Base-by-base conservation (phyloP, 2,888 invertebrate species). In the Meteorus colon region DNA sequence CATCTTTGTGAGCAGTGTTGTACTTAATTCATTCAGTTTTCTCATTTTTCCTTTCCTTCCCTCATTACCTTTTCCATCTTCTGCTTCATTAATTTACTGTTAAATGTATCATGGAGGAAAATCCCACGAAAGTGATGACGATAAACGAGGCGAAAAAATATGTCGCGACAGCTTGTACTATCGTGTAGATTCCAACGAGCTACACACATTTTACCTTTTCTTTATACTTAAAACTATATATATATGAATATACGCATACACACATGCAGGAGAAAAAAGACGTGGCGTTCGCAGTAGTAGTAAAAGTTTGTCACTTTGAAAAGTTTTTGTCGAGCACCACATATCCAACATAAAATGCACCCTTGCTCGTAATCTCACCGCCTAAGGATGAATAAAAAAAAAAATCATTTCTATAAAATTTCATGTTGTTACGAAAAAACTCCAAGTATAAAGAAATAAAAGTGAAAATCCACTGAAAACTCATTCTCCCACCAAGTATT, bases 291-390 rank as follows among this genome's bases (percentile, higher is more conserved):
- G n/a, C 19, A 24, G 8, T 51, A 60, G n/a, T 34, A 37, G 29
- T 66, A 72, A 75, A 75, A 72, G 67, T 72, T 60, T 65, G 51
- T 76, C 75, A 60, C 67, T 41, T 70, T 31, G 55, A 63, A 65
- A 76, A 76, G 73, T 76, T 76, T 76, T 63, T 67, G 29, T n/a
- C 55, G 48, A 73, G 51, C 48, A 69, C 34, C 62, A 63, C 48
- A 76, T 68, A 76, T 69, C 48, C 37, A 45, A 69, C 73, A 73
- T 73, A 76, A 76, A 76, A 76, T 73, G 76, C 76, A 76, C 19
- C 68, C 55, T 72, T 37, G 66, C 68, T 60, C 45, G 29, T 68
- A 37, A 31, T 69, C 69, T 71, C 41, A 68, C 48, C 48, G n/a
- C 71, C 41, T 24, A 2, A 71, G 62, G 62, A 45, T 69, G 55